Base-by-base conservation (phyloP, 2,888 invertebrate species). In the Coleophora deauratella region DNA sequence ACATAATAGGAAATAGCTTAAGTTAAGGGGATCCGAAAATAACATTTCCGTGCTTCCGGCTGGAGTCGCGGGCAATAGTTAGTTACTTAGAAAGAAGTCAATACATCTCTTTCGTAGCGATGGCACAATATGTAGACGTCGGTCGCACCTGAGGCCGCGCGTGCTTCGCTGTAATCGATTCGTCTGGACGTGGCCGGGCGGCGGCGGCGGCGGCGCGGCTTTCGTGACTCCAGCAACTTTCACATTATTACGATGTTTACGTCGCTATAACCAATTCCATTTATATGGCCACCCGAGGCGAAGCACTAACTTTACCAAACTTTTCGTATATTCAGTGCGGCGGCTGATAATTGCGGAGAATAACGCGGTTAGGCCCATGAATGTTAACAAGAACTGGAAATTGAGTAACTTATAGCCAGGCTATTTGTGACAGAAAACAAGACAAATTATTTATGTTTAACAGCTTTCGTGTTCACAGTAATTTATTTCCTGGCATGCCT, bases 141-240 rank as follows among this genome's bases (percentile, higher is more conserved):
- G 52, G 45, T 48, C 54, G 66, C 77, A 79, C 77, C 79, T 78
- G 75, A 60, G 61, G 51, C 56, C 51, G 33, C 54, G 51, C 62
- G 56, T 68, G 66, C 62, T 55, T 62, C 70, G 66, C 65, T 62
- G 62, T 57, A 72, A 80, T 80, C 80, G 80, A 79, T 80, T 76
- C 62, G 78, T 80, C 78, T 79, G 78, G 77, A 72, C 72, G 51
- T 50, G 62, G 47, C 47, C 54, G 53, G 49, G 51, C 6, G 6
- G 44, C 47, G 52, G 44, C 56, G 63, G 52, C 66, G 49, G 51
- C 6, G 6, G 44, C 47, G 52, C 44, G 57, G 63, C 52, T 66
- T 72, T 64, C 79, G 75, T 77, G 78, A 76, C 73, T 66, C 50
- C 50, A 58, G 50, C 60, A 71, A 71, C 60, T 72, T 76, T 67